A percentile compares a stretch with the other conserved stretches of the same genome.
Conservation (phyloP, 2,888 invertebrate species). For the Tenthredo amoena region DNA sequence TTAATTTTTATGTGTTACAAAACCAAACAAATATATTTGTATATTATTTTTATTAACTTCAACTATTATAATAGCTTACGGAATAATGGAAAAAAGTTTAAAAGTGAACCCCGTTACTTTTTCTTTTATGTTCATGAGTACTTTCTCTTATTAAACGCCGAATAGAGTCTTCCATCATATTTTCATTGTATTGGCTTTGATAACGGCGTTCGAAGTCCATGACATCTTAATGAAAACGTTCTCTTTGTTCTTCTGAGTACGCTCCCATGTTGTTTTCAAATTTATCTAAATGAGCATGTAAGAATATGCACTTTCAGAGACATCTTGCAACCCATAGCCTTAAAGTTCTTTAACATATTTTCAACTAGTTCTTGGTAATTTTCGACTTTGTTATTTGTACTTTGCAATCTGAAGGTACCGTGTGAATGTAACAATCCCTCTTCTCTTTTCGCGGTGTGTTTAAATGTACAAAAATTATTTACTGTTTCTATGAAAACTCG, state of each 20-base stretch:
- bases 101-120: conserved; percentile 54
- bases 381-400: conserved; percentile 62
- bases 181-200: conserved; percentile 62
- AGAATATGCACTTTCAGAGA: conserved; percentile 65
- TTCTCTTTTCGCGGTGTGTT: conserved; percentile 27
- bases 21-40: conserved; percentile 44
- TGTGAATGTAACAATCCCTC: conserved; percentile 46
- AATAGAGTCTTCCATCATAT: conserved; percentile 64
- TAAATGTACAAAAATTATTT: conserved; percentile 40
- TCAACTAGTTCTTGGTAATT: conserved; percentile 63
- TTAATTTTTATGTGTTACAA: conserved; percentile 44
- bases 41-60: conserved; percentile 52
- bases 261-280: conserved; percentile 65
- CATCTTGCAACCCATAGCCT: conserved; percentile 62
- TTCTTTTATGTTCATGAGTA: conserved; percentile 51
- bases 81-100: conserved; percentile 52
- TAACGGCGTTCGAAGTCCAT: conserved; percentile 64
- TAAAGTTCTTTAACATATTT: conserved; percentile 55
- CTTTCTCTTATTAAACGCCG: conserved; percentile 58
- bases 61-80: conserved; percentile 53
- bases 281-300: conserved; percentile 65
- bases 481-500: neutral
- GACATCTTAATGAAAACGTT: conserved; percentile 67
- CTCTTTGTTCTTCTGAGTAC: conserved; percentile 67
- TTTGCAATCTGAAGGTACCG: conserved; percentile 50